Conservation (phyloP, 2,888 invertebrate species). For the Oligia fasciuncula region DNA sequence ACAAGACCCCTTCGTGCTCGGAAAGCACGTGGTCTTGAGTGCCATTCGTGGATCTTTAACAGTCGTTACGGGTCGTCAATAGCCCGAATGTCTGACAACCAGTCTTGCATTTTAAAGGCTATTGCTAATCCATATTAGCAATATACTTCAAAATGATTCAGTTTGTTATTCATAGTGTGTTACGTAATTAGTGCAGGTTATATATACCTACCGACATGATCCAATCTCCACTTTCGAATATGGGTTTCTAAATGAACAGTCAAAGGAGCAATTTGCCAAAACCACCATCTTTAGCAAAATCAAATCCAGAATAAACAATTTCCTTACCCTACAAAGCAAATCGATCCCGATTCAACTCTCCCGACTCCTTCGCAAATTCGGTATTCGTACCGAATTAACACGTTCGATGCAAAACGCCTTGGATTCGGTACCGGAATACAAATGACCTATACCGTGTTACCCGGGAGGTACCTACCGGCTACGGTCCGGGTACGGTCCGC, state of each 20-base stretch:
- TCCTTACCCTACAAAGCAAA: slow-evolving; percentile 26
- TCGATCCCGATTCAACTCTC: slow-evolving; percentile 28
- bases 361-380: slow-evolving; percentile 35
- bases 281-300: slow-evolving; percentile 2
- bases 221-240: background rate
- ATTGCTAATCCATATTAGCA: no score
- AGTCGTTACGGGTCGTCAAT: no score
- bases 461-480: slow-evolving; percentile 29
- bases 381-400: slow-evolving; percentile 60
- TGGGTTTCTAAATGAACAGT: background rate
- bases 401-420: slow-evolving; percentile 54
- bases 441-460: slow-evolving; percentile 47
- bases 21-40: no score
- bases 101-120: no score
- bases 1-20: background rate
- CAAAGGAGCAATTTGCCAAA: slow-evolving; percentile 2
- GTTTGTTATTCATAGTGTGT: no score
- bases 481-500: slow-evolving; percentile 24
- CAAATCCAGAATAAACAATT: slow-evolving; percentile 37
- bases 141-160: no score
- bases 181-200: no score
- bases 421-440: slow-evolving; percentile 60
- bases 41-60: no score
- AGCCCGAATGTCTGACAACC: no score
- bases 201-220: no score